Evolutionary conservation across 2,797 vertebrate species (phyloP).

Genomic region (Corythornis leucogaster): DNA sequence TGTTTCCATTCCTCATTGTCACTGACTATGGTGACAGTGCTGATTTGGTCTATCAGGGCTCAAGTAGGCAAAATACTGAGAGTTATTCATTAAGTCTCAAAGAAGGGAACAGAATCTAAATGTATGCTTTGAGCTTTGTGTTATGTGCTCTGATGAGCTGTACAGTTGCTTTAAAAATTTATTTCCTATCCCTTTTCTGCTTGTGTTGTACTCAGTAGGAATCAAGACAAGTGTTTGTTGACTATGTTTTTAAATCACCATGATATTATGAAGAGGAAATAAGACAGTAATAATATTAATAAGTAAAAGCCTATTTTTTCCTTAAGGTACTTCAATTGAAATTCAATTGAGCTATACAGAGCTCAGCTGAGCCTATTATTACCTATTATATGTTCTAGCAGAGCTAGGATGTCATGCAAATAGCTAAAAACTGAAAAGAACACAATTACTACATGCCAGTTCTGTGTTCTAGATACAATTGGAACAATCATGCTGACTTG

Average conservation of each 20-base stretch:
- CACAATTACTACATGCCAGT: not conserved
- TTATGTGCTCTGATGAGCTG: not conserved
- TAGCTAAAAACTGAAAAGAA: slow-evolving; percentile 18
- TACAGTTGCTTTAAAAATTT: not conserved
- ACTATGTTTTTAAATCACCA: slow-evolving; percentile 29
- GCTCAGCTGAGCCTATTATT: not conserved
- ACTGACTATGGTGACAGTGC: not conserved
- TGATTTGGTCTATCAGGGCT: not conserved
- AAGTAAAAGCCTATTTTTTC: slow-evolving; percentile 2
- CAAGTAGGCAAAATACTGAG: not conserved
- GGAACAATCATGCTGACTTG: not conserved
- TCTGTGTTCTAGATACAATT: not conserved
- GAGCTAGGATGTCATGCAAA: not conserved
- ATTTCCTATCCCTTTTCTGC: not conserved
- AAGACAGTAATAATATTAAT: not conserved
- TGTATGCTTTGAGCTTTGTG: not conserved
- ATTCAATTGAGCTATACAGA: not conserved
- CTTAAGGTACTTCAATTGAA: not conserved
- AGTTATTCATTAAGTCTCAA: not conserved
- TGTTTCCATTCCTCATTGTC: not conserved
- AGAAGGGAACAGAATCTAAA: not conserved
- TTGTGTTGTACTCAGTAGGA: not conserved
- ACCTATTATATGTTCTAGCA: not conserved
- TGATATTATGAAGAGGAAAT: slow-evolving; percentile 1
- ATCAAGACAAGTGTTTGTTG: not conserved